Evolutionary conservation across 2,113 vertebrate species (phyloP).

Genomic region (Nothoprocta pentlandii): DNA sequence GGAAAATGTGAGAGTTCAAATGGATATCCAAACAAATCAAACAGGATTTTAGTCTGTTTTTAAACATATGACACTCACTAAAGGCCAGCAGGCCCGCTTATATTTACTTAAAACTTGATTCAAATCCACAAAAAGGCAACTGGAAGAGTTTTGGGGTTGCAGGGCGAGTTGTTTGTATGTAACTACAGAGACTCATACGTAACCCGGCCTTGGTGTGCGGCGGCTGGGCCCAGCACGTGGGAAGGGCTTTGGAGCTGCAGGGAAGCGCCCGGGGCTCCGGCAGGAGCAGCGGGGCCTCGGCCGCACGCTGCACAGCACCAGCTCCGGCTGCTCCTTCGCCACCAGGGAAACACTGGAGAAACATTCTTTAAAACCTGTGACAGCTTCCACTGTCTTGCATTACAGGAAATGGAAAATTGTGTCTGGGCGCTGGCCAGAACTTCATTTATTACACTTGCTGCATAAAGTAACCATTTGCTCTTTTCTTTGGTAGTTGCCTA

Average conservation of each 20-base stretch:
- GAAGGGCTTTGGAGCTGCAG: background rate
- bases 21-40: background rate
- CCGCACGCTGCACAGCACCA: fast-evolving
- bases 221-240: background rate
- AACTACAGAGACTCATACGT: background rate
- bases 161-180: background rate
- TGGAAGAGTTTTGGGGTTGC: background rate
- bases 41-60: background rate
- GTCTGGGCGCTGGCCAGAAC: slow-evolving; percentile 7
- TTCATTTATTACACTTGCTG: slow-evolving; percentile 6
- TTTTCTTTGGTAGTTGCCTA: background rate
- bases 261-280: background rate
- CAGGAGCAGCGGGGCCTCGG: background rate
- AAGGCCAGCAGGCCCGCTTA: background rate
- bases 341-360: background rate
- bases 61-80: background rate
- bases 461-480: slow-evolving; percentile 4
- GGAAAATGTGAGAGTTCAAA: background rate
- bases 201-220: slow-evolving; percentile 36
- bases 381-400: background rate
- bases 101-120: background rate
- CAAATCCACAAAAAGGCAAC: background rate
- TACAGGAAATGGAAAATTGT: slow-evolving; percentile 10
- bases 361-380: background rate
- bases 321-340: background rate